Evolutionary conservation across 2,888 invertebrate genomes (phyloP).

Genomic region (Aphodius sticticus): DNA sequence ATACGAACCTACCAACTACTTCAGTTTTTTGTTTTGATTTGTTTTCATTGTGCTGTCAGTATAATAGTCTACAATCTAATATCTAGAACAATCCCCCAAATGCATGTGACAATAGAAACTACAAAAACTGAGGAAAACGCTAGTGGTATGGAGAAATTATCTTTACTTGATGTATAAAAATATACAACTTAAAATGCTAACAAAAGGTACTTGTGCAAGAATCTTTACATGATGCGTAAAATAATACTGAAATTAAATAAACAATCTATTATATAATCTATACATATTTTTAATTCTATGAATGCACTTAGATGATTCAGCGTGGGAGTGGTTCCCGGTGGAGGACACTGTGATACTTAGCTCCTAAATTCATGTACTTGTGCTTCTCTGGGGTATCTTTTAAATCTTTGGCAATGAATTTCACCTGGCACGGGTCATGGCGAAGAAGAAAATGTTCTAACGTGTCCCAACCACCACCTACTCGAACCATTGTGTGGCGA

Average conservation of each 20-base stretch:
- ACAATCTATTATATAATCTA: conserved; percentile 33
- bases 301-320: conserved; percentile 38
- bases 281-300: conserved; percentile 26
- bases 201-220: conserved; percentile 24
- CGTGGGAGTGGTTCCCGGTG: conserved; percentile 66
- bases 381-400: conserved; percentile 47
- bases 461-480: conserved; percentile 95
- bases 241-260: conserved; percentile 26
- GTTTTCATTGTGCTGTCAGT: no score
- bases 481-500: conserved; percentile 95
- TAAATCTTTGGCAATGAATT: conserved; percentile 55
- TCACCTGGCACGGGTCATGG: conserved; percentile 86
- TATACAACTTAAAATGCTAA: conserved; percentile 33
- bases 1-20: no score
- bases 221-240: conserved; percentile 24
- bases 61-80: no score
- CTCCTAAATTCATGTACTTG: conserved; percentile 71
- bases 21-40: no score
- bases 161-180: conserved; percentile 37
- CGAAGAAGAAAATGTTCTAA: conserved; percentile 90
- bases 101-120: no score
- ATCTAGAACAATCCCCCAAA: no score
- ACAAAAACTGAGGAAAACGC: conserved; percentile 21
- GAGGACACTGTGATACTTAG: conserved; percentile 76
- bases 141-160: conserved; percentile 35